phyloP scores from a whole-genome alignment of 2,113 vertebrate species.

The Gymnorhina tibicen region DNA sequence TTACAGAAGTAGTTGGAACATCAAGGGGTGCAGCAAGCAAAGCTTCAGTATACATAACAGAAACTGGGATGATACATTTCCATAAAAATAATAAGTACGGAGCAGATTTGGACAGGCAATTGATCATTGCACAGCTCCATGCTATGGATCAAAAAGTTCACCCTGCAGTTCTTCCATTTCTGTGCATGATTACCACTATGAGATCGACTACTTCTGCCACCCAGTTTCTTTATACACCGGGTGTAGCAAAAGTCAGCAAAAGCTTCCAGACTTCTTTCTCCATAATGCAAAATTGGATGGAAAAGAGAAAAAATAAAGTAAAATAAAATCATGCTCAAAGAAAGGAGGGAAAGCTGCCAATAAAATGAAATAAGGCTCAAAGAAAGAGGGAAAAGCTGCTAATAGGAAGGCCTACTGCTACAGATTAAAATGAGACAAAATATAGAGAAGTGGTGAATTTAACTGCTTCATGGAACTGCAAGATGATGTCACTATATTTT shows the following conservation, averaged over 20 bases:
- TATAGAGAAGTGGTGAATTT: not conserved
- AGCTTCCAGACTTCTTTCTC: not conserved
- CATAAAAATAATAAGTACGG: slow-evolving; percentile 60
- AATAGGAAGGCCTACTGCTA: not conserved
- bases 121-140: slow-evolving; percentile 52
- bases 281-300: slow-evolving; percentile 2
- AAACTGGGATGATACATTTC: slow-evolving; percentile 52
- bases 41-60: slow-evolving; percentile 20
- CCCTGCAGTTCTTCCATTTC: slow-evolving; percentile 31
- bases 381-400: not conserved
- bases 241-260: slow-evolving; percentile 32
- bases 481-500: not conserved
- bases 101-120: slow-evolving; percentile 52
- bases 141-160: slow-evolving; percentile 53
- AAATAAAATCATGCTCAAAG: not conserved
- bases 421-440: slow-evolving; percentile 18
- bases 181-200: not conserved
- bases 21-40: not conserved
- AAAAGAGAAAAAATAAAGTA: not conserved
- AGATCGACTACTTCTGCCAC: not conserved
- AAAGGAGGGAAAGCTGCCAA: not conserved
- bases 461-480: not conserved
- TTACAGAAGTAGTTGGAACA: not conserved
- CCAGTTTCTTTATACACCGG: not conserved
- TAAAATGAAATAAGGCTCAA: not conserved